Conservation (phyloP, 53 echinoderm and acorn worm genomes). For the Holothuria scabra region DNA sequence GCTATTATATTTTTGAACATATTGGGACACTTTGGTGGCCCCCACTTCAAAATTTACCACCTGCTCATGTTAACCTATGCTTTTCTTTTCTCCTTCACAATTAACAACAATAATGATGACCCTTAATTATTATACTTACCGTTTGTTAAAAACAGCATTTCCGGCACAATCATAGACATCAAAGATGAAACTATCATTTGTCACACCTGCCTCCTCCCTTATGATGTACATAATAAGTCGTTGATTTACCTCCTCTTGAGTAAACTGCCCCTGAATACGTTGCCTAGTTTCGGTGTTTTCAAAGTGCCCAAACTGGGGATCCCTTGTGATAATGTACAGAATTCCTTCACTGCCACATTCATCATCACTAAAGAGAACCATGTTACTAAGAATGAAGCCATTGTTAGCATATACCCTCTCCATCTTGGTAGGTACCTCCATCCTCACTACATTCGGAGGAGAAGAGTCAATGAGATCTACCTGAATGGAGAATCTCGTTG, state of each 20-base stretch:
- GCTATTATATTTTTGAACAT: too few relatives aligned
- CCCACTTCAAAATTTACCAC: too few relatives aligned
- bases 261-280: conserved; percentile 69
- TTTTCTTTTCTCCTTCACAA: too few relatives aligned
- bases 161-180: conserved; percentile 84
- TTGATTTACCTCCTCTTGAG: conserved; percentile 79
- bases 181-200: conserved; percentile 90
- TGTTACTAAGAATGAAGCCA: conserved; percentile 73
- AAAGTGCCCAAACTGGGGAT: conserved; percentile 83
- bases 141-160: conserved; percentile 76
- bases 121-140: conserved; percentile 53
- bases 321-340: conserved; percentile 64
- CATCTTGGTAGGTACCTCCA: conserved; percentile 74
- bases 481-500: conserved; percentile 66
- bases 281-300: conserved; percentile 72
- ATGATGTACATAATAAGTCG: conserved; percentile 86
- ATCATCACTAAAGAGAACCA: conserved; percentile 73
- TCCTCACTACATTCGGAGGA: conserved; percentile 72
- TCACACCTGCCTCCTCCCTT: conserved; percentile 72
- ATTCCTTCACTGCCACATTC: conserved; percentile 71
- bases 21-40: too few relatives aligned
- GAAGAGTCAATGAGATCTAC: conserved; percentile 72
- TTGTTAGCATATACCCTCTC: conserved; percentile 66
- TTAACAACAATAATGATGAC: too few relatives aligned
- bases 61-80: too few relatives aligned